Percentiles rank a stretch among this genome's conserved stretches.
These are phyloP conservation scores for Protobothrops mucrosquamatus DNA, from an alignment of 2,113 vertebrate species.

Conservation along the genomic window DNA sequence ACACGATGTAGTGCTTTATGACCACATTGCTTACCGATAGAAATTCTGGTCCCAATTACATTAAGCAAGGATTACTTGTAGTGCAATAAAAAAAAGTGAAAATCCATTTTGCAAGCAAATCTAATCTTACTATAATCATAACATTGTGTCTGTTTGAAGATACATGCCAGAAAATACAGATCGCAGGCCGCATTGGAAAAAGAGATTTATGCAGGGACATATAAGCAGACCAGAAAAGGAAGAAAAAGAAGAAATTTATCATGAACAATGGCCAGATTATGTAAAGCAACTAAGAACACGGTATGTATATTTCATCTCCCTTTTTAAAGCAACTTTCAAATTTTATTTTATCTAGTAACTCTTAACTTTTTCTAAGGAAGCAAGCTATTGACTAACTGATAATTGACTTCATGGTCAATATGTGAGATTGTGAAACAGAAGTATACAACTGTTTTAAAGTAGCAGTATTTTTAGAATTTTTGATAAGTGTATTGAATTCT, in stretches of 20 bases:
- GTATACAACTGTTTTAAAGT: not conserved
- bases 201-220: slow-evolving; percentile 85
- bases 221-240: slow-evolving; percentile 83
- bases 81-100: not conserved
- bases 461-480: not conserved
- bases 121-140: not conserved
- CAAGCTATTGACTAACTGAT: not conserved
- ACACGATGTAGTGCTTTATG: not conserved
- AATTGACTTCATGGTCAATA: not conserved
- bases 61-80: not conserved
- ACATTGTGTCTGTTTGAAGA: slow-evolving; percentile 55
- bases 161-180: slow-evolving; percentile 80
- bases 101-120: not conserved
- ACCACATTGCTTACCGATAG: not conserved
- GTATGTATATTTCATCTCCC: slow-evolving; percentile 37
- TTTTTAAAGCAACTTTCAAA: not conserved
- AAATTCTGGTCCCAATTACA: not conserved
- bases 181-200: slow-evolving; percentile 77
- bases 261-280: slow-evolving; percentile 85
- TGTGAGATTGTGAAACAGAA: not conserved
- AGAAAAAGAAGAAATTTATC: slow-evolving; percentile 86
- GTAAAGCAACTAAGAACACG: slow-evolving; percentile 75
- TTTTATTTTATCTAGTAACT: not conserved
- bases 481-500: not conserved
- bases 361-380: not conserved